Conservation (phyloP, 2,888 invertebrate species). For the Acanthosepion esculentum region DNA sequence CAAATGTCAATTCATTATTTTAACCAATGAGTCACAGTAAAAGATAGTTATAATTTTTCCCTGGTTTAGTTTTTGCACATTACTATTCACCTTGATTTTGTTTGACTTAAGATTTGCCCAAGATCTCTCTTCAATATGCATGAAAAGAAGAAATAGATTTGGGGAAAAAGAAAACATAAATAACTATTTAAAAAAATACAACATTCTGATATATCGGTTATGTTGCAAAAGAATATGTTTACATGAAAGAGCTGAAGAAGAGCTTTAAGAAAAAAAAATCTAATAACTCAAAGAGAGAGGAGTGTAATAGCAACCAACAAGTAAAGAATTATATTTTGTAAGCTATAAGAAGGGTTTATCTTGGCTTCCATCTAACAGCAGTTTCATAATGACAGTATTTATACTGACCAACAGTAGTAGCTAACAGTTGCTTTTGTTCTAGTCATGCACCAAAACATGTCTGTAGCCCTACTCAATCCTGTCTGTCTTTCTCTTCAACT, state of each 20-base stretch:
- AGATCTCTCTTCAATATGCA: no score
- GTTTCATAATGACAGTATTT: conserved; percentile 4
- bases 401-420: not conserved
- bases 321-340: not conserved
- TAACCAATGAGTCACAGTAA: no score
- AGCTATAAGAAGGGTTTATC: not conserved
- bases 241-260: not conserved
- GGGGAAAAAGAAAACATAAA: not conserved
- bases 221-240: not conserved
- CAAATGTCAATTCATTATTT: no score
- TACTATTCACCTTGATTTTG: no score
- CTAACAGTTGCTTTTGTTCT: conserved; percentile 14
- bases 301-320: not conserved
- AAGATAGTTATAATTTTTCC: no score
- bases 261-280: not conserved
- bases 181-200: not conserved
- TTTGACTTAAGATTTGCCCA: no score
- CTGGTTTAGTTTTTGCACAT: no score
- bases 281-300: not conserved
- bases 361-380: not conserved
- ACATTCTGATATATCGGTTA: not conserved
- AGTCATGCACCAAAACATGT: conserved; percentile 20
- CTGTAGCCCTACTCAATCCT: not conserved
- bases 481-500: not conserved
- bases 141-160: no score